Evolutionary conservation across 2,797 vertebrate species (phyloP), one percentile per base, ranked within the genome.

Genomic region (Pipistrellus nathusii): DNA sequence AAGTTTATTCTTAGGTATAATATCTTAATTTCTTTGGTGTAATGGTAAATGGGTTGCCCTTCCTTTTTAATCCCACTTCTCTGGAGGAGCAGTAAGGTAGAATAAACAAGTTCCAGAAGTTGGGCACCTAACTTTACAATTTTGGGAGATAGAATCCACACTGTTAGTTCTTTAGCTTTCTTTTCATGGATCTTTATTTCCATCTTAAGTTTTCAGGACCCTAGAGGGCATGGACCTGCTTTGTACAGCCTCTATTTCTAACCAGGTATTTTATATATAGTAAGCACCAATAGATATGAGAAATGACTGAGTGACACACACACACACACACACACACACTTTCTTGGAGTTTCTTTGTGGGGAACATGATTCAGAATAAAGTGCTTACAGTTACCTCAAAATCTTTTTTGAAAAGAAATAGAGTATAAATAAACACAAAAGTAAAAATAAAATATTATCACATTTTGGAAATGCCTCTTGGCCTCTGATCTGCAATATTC

Each of bases 31-130:
- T 59, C 8, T 59, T 25, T 59, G 57, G 57, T 25, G 57, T 25
- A 59, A 27, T 59, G 23, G 4, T 59, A 59, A 59, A 59, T 59
- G 23, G 23, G 57, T 59, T 59, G 57, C 57, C 57, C 25, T 59
- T 59, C 25, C 38, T 90, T 85, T 80, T 72, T 71, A 82, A 88
- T 64, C 59, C 14, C 55, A 20, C 41, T 80, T 90, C 75, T 82
- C 64, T 71, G 32, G 18, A 87, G 62, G 48, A 81, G 27, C 8
- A 85, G 20, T 18, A 78, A 10, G 15, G 1, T 3, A 55, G 14
- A 27, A 14, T 78, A 88, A 91, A 84, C 82, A 94, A 68, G 18
- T 93, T 82, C 90, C 69, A 94, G 88, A 96, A 94, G 32, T 48
- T 55, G 41, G 76, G 5, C 23, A 57, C 14, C 44, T 88, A 62